Conservation (phyloP, 1,140 invertebrate species). For the Solen grandis region DNA sequence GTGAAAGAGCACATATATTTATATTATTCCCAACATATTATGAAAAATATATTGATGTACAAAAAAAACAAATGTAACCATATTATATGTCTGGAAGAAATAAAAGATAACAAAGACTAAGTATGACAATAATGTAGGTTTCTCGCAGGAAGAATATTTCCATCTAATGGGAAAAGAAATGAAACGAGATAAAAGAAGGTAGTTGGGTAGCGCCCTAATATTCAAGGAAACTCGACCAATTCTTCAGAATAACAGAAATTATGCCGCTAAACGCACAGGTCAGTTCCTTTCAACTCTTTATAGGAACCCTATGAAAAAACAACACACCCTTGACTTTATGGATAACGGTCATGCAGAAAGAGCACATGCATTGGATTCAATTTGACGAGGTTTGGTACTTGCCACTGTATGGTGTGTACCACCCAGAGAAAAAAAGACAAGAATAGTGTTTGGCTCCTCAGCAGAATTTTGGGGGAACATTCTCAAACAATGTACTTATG, state of each 20-base stretch:
- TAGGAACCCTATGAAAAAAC: background rate
- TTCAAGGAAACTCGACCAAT: background rate
- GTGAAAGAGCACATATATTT: too few species aligned
- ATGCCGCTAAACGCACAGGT: background rate
- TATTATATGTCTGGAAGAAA: too few species aligned
- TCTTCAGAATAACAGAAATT: background rate
- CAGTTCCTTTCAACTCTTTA: background rate
- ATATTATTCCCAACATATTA: too few species aligned
- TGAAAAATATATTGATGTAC: too few species aligned
- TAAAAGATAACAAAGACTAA: too few species aligned
- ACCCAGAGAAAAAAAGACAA: background rate
- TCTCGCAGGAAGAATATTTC: background rate
- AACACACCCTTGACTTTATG: background rate
- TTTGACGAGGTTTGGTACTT: background rate
- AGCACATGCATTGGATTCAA: background rate
- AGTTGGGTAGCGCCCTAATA: conserved; percentile 29
- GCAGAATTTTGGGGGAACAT: conserved; percentile 19
- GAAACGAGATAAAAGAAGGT: background rate
- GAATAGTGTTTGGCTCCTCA: conserved; percentile 5
- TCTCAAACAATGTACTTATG: conserved; percentile 38
- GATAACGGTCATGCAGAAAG: background rate
- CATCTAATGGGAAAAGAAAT: conserved; percentile 40
- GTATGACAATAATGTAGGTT: background rate
- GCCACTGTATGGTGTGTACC: background rate
- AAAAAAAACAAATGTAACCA: too few species aligned